Evolutionary conservation across 92 coral and sea anemone species (phyloP).

Genomic region (Phenganax subtilis): DNA sequence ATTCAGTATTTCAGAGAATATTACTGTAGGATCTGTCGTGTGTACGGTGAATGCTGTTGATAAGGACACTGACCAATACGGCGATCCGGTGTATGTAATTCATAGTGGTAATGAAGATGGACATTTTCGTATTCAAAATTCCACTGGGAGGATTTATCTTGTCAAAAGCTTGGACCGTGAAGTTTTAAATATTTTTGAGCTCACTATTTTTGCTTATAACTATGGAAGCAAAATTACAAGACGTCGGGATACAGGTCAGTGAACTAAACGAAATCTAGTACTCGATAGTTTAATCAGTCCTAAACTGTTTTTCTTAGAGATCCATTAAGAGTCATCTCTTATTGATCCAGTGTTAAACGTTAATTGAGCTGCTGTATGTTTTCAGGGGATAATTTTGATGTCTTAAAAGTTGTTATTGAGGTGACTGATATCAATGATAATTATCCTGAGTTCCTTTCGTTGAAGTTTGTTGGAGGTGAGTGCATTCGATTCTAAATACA

Average conservation of each 20-base stretch:
- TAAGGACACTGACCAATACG: conserved; percentile 51
- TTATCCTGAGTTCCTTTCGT: not conserved
- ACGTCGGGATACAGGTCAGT: conserved; percentile 23
- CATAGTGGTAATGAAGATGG: conserved; percentile 68
- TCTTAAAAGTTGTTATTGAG: conserved; percentile 4
- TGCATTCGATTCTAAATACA: too few relatives aligned
- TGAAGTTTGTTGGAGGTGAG: conserved; percentile 22
- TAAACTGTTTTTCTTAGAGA: not conserved
- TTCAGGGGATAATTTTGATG: conserved; percentile 13
- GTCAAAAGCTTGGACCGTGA: conserved; percentile 35
- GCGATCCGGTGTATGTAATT: conserved; percentile 54
- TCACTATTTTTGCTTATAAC: conserved; percentile 29
- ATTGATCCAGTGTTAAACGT: not conserved
- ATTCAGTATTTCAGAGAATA: conserved; percentile 57
- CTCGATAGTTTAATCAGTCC: too few relatives aligned
- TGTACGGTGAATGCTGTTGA: conserved; percentile 69
- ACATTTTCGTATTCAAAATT: conserved; percentile 36
- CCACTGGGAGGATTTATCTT: conserved; percentile 28
- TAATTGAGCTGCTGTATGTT: not conserved
- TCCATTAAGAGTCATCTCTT: not conserved
- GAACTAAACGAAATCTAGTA: not conserved
- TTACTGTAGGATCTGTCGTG: conserved; percentile 61
- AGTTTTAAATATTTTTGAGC: conserved; percentile 7
- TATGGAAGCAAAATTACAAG: conserved; percentile 26
- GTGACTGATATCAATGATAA: conserved; percentile 36